Base-by-base conservation (phyloP, 2,888 invertebrate genomes). In the Ctenicera cuprea region DNA sequence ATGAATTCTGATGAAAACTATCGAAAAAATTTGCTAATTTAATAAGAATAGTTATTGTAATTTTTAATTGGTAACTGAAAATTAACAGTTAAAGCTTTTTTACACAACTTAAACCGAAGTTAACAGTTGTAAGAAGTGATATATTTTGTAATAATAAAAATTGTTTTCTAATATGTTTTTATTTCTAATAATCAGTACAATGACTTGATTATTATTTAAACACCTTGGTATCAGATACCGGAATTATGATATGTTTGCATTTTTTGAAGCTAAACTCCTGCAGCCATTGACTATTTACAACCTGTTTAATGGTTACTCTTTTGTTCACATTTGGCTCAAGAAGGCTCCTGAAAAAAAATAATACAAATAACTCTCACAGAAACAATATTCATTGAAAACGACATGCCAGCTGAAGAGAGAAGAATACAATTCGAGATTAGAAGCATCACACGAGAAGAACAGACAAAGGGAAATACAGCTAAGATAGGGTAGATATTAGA, bases 241-340 rank as follows among this genome's bases (percentile, higher is more conserved):
- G 14, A 37, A 41, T 37, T 50, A 52, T 3, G 9, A 52, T 26
- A 3, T 30, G 41, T 54, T 66, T 57, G 14, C 62, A 52, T 20
- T 66, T 18, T 52, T 22, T 67, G 38, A 43, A 20, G 3, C 5
- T 7, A 11, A 26, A 9, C 18, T 79, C 76, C 54, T 78, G 68
- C 45, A 88, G 78, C 88, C 88, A 88, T n/a, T 81, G 57, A 73
- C 85, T 83, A 38, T 81, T 82, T 1, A 80, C 75, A 2, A 87
- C 83, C 77, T 87, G 85, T 20, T 83, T 80, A 61, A 89, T 86
- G 0, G 87, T 87, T 9, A 87, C 85, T 68, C 90, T 82, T 63
- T 85, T 84, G 0, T 86, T 85, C 0, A 89, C 87, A 77, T 90
- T 88, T 0, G 90, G 89, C 82, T 91, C 90, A 61, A 91, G 82